phyloP scores from a whole-genome alignment of 2,888 invertebrate genomes.

The Macrosiphum euphorbiae region DNA sequence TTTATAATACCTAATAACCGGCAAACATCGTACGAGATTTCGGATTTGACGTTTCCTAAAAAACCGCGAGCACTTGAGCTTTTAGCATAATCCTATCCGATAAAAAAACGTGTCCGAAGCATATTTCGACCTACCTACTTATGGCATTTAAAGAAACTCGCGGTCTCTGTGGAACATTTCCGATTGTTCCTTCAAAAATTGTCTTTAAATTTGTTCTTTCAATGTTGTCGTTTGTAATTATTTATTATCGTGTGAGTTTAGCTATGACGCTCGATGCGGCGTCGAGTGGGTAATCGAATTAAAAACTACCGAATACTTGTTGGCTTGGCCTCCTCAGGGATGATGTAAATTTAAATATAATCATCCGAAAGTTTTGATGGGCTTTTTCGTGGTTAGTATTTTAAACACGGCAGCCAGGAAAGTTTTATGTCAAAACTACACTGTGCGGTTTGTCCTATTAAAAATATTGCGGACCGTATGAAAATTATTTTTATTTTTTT shows the following conservation, averaged over 20 bases:
- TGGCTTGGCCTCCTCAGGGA: neutral
- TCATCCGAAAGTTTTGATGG: neutral
- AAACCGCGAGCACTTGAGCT: neutral
- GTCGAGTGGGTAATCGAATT: neutral
- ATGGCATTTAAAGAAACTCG: neutral
- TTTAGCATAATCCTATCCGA: neutral
- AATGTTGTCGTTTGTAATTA: neutral
- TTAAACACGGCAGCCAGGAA: neutral
- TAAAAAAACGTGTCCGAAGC: neutral
- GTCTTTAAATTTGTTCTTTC: neutral
- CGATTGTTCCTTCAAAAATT: no score
- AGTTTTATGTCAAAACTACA: neutral
- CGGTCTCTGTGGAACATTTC: neutral
- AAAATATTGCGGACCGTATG: neutral
- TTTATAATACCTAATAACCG: neutral
- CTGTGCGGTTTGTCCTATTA: neutral
- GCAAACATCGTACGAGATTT: neutral
- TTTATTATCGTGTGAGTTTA: neutral
- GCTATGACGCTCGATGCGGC: neutral
- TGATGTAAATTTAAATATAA: neutral
- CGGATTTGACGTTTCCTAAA: slow-evolving; percentile 1
- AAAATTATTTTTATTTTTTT: neutral
- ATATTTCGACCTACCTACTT: neutral
- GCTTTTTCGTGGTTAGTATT: neutral
- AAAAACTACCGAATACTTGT: neutral